Evolutionary conservation across 92 coral and sea anemone species (phyloP), one percentile per base, ranked within the genome.

Genomic region (Parazoanthus darwini): DNA sequence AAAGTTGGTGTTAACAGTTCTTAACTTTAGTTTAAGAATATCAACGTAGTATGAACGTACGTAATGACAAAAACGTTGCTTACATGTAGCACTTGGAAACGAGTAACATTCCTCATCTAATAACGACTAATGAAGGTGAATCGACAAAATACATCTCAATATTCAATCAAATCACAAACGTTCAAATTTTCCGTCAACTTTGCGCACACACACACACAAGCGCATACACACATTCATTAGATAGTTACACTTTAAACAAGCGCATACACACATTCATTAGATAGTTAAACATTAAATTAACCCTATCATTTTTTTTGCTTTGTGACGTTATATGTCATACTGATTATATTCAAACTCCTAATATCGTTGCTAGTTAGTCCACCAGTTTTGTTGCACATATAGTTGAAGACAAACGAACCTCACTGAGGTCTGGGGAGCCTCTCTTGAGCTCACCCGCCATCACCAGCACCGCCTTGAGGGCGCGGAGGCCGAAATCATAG

Each of bases 391-490:
- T 10, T 48, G 8, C 51, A 48, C 9, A 9, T 63, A 5, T 4
- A 63, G 22, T 63, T 63, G 43, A 42, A 67, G 42, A 38, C 48
- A 26, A 54, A 36, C 46, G 25, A 37, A 95, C 99, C 99, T 97
- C 99, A 66, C 89, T 96, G 70, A 97, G 92, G 85, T 97, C 99
- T 72, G 99, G 99, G 6, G 99, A 97, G 54, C 99, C 99, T 91
- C 99, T 91, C 91, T 97, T 97, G 44, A 97, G 91, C 76, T 97
- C 99, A 13, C 99, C 99, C n/a, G 99, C 99, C 99, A 97, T 97
- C 51, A 97, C 99, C 85, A 97, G 90, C 42, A 97, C 99, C 23
- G 99, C 98, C 79, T 97, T 97, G 58, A 97, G 92, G 43, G 99
- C 99, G 81, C 99, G 99, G 50, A 97, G 96, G 42, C 99, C 99